Conservation (phyloP, 2,888 invertebrate genomes). For the Sphaerophoria taeniata region DNA sequence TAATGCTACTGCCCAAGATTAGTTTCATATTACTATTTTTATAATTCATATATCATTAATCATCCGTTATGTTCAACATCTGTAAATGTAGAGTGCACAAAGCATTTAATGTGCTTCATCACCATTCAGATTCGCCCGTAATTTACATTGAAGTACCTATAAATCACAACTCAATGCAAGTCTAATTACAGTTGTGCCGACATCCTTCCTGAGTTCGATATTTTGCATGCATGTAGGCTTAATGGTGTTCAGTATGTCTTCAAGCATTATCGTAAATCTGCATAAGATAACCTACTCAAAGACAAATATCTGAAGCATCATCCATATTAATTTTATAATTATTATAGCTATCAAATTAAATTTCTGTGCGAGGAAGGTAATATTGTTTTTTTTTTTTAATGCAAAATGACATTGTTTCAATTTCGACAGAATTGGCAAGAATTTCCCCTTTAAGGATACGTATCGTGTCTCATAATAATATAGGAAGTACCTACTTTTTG, state of each 20-base stretch:
- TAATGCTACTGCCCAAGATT: background rate
- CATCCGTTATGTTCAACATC: conserved; percentile 58
- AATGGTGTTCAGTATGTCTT: conserved; percentile 25
- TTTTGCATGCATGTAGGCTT: background rate
- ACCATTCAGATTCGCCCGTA: conserved; percentile 63
- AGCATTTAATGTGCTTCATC: conserved; percentile 72
- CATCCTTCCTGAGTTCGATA: conserved; percentile 62
- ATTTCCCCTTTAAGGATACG: too few relatives aligned
- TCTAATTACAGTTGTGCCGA: conserved; percentile 68
- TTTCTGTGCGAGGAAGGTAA: conserved; percentile 20
- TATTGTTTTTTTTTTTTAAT: background rate
- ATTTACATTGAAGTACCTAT: conserved; percentile 70
- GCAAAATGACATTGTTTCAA: background rate
- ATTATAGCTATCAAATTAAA: conserved; percentile 61
- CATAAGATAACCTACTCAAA: conserved; percentile 63
- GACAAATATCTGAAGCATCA: conserved; percentile 64
- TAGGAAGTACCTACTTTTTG: too few relatives aligned
- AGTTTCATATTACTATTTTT: conserved; percentile 17
- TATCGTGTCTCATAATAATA: too few relatives aligned
- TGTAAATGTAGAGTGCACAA: conserved; percentile 69
- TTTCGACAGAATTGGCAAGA: background rate
- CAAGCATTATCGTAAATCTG: conserved; percentile 60
- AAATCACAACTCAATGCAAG: conserved; percentile 73
- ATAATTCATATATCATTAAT: conserved; percentile 54
- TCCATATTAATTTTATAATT: conserved; percentile 74